Percentiles rank a stretch among this genome's conserved stretches.
These are phyloP conservation scores for Adelosebastes latens DNA, from an alignment of 2,797 vertebrate species.

Conservation along the genomic window DNA sequence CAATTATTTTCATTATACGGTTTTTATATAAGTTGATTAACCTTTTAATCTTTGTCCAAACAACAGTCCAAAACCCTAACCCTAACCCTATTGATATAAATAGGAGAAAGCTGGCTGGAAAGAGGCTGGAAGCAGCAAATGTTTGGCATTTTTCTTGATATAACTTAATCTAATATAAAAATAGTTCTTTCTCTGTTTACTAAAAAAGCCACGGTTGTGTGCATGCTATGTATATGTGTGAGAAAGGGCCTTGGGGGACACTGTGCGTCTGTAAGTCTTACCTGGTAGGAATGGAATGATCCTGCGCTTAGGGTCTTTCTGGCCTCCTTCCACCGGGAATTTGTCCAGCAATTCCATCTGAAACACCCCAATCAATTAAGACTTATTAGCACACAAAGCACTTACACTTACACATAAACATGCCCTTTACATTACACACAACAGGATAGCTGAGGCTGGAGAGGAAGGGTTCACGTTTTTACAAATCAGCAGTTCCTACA, in stretches of 20 bases:
- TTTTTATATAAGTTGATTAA: not conserved
- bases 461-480: conserved; percentile 53
- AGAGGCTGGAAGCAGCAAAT: not conserved
- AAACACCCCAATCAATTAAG: conserved; percentile 57
- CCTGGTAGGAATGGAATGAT: conserved; percentile 99
- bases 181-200: not conserved
- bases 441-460: conserved; percentile 16
- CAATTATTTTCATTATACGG: too few relatives aligned
- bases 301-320: conserved; percentile 98
- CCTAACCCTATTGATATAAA: not conserved
- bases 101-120: not conserved
- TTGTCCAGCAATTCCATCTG: conserved; percentile 99
- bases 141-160: not conserved
- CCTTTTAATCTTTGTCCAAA: not conserved
- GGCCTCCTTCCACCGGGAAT: conserved; percentile 98
- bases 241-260: not conserved
- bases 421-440: conserved; percentile 17
- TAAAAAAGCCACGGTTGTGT: not conserved
- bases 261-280: conserved; percentile 60
- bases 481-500: conserved; percentile 72
- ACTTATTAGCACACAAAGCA: conserved; percentile 17
- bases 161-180: not conserved
- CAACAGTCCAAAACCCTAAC: not conserved
- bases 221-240: not conserved
- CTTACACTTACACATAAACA: conserved; percentile 25